Evolutionary conservation across 2,888 invertebrate species (phyloP), one percentile per base, ranked within the genome.

Genomic region (Camponotus fellah): DNA sequence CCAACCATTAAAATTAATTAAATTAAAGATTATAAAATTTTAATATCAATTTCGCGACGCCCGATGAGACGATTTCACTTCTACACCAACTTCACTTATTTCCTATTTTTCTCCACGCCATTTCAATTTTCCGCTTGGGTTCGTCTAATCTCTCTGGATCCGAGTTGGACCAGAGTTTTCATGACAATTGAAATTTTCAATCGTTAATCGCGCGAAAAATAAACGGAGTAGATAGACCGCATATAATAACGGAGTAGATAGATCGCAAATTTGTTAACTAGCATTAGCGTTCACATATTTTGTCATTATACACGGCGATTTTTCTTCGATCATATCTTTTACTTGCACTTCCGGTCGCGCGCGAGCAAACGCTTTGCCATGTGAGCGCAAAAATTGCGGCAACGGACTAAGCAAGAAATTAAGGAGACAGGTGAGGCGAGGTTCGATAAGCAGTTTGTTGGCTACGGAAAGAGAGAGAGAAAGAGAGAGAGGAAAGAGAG

Each of bases 361-460:
- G 75, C 62, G 34, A 43, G 10, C 69, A 60, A 65, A 12, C 64
- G 82, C 32, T 60, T 75, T 77, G 84, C 60, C 75, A 83, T 84
- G 68, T 66, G 86, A 82, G 82, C 86, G 91, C 87, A 89, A 88
- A 91, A 91, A 91, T 91, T 85, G 88, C 88, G 79, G 64, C 75
- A 75, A 84, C 85, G 58, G 75, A 82, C 82, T 87, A 85, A 86
- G 85, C 84, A 83, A 87, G 91, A 91, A 90, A 91, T 91, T 91
- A 89, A 87, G 89, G 85, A 86, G 86, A 89, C 87, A 91, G 88
- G 87, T 88, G 82, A 90, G 85, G 82, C 88, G 80, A 85, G 69
- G 46, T 68, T 82, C 69, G 91, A 87, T 87, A 87, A 90, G 86
- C 89, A 80, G 84, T 84, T 88, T 79, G 64, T 65, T 46, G 34